Base-by-base conservation (phyloP, 30 jellyfish, hydroid and myxozoan species). In the Turritopsis dohrnii region DNA sequence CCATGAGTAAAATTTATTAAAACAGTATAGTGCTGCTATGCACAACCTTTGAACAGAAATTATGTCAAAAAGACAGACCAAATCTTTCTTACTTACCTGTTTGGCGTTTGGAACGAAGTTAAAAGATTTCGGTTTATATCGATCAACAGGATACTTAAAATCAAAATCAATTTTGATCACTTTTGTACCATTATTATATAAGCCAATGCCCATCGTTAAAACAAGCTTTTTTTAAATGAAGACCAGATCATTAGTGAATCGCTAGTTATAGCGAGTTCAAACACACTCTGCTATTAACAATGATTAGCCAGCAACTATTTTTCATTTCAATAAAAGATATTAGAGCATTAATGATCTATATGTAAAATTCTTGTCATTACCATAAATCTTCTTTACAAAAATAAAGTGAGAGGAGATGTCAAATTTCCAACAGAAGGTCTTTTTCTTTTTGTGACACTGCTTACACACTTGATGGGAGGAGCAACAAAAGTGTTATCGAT, bases 21-120 rank as follows among this genome's bases (percentile, higher is more conserved):
- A 41, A 41, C 60, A 41, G 13, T 13, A 41, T 41, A 41, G 13
- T 3, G 60, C 60, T 41, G n/a, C n/a, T n/a, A n/a, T n/a, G n/a
- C n/a, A n/a, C n/a, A n/a, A n/a, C n/a, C n/a, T 41, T 41, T 41
- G 13, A 41, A 3, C 5, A 41, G 60, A 41, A 41, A 41, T 41
- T 41, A 41, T n/a, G n/a, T n/a, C n/a, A 41, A 41, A 41, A 41
- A 41, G 5, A 41, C 60, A 41, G 9, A 41, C 5, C 60, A 41
- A 41, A n/a, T n/a, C n/a, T n/a, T n/a, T n/a, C n/a, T n/a, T 60
- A 60, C 77, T 69, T 69, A 69, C 77, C 77, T n/a, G 31, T 69
- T 7, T 69, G 31, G 77, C 31, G 19, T 69, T 69, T 1, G 77
- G 77, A 69, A 69, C 31, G 19, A 69, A 69, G 30, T 69, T 27